Conservation (phyloP, 2,113 vertebrate genomes). For the Nymphicus hollandicus region DNA sequence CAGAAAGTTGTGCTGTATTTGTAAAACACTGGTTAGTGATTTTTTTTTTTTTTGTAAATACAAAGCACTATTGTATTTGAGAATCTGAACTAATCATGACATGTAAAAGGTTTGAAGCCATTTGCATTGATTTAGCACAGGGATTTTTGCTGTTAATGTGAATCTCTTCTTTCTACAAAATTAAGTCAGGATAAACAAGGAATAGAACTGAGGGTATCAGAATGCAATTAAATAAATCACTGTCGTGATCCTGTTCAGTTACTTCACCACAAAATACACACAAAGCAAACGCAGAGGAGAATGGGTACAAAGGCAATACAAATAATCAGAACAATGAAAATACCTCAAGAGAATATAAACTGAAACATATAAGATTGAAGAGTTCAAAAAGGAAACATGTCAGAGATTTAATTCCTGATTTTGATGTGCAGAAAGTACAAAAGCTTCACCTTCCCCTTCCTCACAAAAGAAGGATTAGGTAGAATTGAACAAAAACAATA, state of each 20-base stretch:
- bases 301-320: not conserved
- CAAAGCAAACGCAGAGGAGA: not conserved
- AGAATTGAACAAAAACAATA: not conserved
- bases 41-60: not conserved
- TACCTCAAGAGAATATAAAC: not conserved
- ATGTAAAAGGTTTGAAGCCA: not conserved
- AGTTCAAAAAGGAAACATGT: not conserved
- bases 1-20: not conserved
- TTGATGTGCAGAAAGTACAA: not conserved
- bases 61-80: not conserved
- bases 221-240: not conserved
- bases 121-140: not conserved
- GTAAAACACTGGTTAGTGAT: not conserved
- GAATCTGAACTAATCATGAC: not conserved
- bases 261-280: not conserved
- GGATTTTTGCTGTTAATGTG: not conserved
- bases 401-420: not conserved
- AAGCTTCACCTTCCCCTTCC: not conserved
- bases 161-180: not conserved
- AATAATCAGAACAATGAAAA: not conserved
- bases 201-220: not conserved
- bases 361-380: not conserved
- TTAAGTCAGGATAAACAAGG: not conserved
- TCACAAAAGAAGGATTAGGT: not conserved
- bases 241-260: not conserved